Evolutionary conservation across 2,113 vertebrate genomes (phyloP), one percentile per base, ranked within the genome.

Genomic region (Guaruba guarouba): DNA sequence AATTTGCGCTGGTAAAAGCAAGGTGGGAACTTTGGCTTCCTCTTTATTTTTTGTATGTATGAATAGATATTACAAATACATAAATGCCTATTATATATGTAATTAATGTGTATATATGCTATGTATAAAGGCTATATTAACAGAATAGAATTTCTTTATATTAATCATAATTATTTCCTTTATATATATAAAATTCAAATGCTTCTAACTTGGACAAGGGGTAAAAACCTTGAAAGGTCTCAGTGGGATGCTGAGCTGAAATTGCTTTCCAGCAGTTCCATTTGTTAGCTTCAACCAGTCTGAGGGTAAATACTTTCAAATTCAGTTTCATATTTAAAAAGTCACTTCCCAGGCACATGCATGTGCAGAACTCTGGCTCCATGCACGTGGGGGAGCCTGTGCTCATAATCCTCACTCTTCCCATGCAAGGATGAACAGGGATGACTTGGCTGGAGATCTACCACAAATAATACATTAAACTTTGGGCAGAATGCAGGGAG

Each of bases 201-300:
- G 25, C 39, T 78, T 73, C 16, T 62, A 19, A n/a, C 12, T 82
- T 66, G 9, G 59, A 4, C 28, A 75, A 78, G 5, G 39, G 13
- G 1, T 55, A 20, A 63, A 95, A 88, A 61, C 46, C 23, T 77
- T 57, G 31, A 68, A 75, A 81, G 14, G 17, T 44, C 49, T 66
- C 35, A 64, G 35, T 55, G 57, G 19, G 17, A 68, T 87, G 10
- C 29, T 54, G 82, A 92, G 19, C 62, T 2, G 15, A 82, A 95
- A 96, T 77, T 83, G 78, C 88, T 94, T 96, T 94, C 84, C 82
- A 93, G 87, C 92, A 81, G 90, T 80, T 66, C 44, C 22, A 1
- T 73, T 92, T 67, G 69, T 80, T 82, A 71, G 41, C 55, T 82
- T 83, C 82, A 82, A 7, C 57, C 19, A 35, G 31, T 80, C 80